These are phyloP conservation scores for Drosophila quasianomalipes DNA, from an alignment of 2,888 invertebrate species.

Conservation along the genomic window DNA sequence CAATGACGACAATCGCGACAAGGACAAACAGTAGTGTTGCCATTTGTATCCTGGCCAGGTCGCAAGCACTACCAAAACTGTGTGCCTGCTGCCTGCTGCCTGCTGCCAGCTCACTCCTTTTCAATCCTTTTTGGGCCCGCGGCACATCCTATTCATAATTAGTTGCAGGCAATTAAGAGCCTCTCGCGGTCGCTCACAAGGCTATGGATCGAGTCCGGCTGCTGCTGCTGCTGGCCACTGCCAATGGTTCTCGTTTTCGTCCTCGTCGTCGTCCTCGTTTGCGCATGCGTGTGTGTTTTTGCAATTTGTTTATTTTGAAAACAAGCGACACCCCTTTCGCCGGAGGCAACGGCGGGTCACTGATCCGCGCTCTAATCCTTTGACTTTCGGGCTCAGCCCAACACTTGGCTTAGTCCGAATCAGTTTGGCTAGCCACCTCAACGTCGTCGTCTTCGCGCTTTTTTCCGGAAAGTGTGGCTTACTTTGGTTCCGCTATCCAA, in stretches of 20 bases:
- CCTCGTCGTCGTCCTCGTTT: not conserved
- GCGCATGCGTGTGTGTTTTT: slow-evolving; percentile 51
- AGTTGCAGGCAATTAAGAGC: slow-evolving; percentile 78
- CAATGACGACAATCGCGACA: slow-evolving; percentile 82
- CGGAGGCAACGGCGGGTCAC: slow-evolving; percentile 28
- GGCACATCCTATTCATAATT: slow-evolving; percentile 73
- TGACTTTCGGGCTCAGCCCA: slow-evolving; percentile 59
- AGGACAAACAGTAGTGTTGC: slow-evolving; percentile 80
- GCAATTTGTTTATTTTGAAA: slow-evolving; percentile 82
- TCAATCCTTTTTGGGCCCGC: slow-evolving; percentile 23
- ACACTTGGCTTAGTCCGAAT: slow-evolving; percentile 54
- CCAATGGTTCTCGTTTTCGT: not conserved
- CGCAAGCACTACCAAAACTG: not conserved
- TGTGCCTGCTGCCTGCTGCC: slow-evolving; percentile 3
- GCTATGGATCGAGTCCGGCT: slow-evolving; percentile 23
- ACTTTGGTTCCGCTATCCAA: slow-evolving; percentile 74
- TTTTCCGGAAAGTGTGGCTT: slow-evolving; percentile 81
- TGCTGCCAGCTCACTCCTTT: slow-evolving; percentile 66
- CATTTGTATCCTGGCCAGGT: not conserved
- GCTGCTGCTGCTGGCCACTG: not conserved
- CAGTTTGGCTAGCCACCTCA: slow-evolving; percentile 7
- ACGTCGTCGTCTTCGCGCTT: not conserved
- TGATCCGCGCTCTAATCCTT: slow-evolving; percentile 71
- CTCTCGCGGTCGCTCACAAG: slow-evolving; percentile 71
- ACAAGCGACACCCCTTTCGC: slow-evolving; percentile 79